Evolutionary conservation across 2,113 vertebrate species (phyloP), one percentile per base, ranked within the genome.

Genomic region (Barbus barbus): DNA sequence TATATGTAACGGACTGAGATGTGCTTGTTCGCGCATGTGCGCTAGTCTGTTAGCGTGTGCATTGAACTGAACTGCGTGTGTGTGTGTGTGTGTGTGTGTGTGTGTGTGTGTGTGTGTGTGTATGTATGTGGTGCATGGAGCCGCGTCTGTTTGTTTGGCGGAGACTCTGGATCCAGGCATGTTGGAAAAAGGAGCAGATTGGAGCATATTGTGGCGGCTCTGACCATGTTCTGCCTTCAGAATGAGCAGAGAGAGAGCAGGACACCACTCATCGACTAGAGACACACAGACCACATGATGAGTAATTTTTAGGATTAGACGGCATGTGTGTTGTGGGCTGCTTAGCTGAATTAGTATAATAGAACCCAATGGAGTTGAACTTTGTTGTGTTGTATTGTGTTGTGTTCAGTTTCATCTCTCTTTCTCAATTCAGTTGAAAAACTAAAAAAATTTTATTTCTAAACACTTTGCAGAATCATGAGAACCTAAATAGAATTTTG

Each of bases 141-240:
- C 81, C 13, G 3, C 69, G 81, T 87, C 83, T 87, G 86, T 83
- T 83, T 74, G 75, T 63, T 85, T 87, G 84, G 86, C 86, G 22
- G 44, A 73, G 69, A 48, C 76, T 83, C 71, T 83, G 80, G 33
- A 46, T 87, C 31, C 78, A 82, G 65, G 83, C 82, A 71, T 87
- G 86, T 85, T 88, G 87, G 77, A 82, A 63, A 24, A 41, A 83
- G 63, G 72, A 88, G 87, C 84, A 86, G 87, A 86, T 86, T 88
- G 87, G 84, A 86, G 82, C 87, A 88, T 88, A 88, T 88, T 84
- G 84, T 51, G 31, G 51, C 60, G 78, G 76, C 77, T 86, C 81
- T 83, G 84, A 79, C 77, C 84, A 81, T 83, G 84, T 72, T 85
- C 51, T 78, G 71, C 72, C 78, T 86, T 84, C 72, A 84, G 82